These are phyloP conservation scores for Murina feae DNA, from an alignment of 2,113 vertebrate genomes.

Conservation along the genomic window DNA sequence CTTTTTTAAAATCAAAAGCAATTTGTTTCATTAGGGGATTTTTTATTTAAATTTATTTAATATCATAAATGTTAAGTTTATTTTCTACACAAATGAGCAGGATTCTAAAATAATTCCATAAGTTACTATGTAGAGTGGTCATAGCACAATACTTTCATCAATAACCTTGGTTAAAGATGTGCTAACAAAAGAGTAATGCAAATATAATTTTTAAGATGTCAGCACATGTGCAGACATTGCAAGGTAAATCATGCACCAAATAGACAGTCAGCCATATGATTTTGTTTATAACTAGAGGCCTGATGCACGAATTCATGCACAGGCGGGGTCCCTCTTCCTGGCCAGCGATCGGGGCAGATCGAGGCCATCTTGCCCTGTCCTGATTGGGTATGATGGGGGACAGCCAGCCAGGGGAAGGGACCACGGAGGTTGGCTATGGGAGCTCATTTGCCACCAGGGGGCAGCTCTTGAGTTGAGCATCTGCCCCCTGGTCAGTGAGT, in stretches of 20 bases:
- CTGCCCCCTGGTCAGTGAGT: too few species aligned
- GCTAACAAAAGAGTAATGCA: not conserved
- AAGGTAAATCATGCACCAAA: not conserved
- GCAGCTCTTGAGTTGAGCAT: too few species aligned
- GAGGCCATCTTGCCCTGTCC: too few species aligned
- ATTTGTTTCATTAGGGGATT: not conserved
- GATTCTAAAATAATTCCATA: not conserved
- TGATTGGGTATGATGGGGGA: too few species aligned
- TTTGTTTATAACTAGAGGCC: not conserved
- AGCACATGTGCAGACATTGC: not conserved
- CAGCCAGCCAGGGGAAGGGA: too few species aligned
- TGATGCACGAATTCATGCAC: too few species aligned
- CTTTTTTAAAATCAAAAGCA: not conserved
- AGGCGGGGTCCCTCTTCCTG: too few species aligned
- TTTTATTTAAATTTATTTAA: not conserved
- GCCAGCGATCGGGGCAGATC: fast-evolving
- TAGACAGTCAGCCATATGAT: not conserved
- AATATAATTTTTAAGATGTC: not conserved
- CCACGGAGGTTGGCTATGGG: too few species aligned
- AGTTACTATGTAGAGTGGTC: not conserved
- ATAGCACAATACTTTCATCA: not conserved
- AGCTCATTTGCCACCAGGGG: too few species aligned
- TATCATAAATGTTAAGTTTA: not conserved
- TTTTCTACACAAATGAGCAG: not conserved
- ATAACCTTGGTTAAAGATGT: not conserved